Evolutionary conservation across 2,888 invertebrate species (phyloP), one percentile per base, ranked within the genome.

Genomic region (Tholera decimalis): DNA sequence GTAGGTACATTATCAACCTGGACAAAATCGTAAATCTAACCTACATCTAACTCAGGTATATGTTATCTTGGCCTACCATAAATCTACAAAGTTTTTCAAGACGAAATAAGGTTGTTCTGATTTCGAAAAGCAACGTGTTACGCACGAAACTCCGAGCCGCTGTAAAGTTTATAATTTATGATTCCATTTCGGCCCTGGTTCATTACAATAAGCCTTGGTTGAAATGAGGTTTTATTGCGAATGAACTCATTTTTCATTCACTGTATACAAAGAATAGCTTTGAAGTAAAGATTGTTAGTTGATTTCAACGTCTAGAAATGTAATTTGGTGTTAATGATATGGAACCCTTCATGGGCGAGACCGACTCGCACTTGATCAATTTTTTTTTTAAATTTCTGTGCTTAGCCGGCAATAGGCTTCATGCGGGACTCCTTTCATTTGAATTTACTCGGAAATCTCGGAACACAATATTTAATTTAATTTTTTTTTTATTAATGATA

Each of bases 141-240:
- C 44, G 11, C 26, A 26, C 18, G 30, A 59, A 56, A 43, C 22
- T 8, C 24, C 3, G 3, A 18, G 28, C 22, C 13, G 30, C 30
- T 58, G 18, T 51, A 33, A 78, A 73, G 26, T 73, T 76, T 47
- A 61, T 54, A 73, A 67, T 78, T 78, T 73, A 78, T 47, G 50
- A 59, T 28, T 2, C 20, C 11, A 41, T 77, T 62, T 44, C 26
- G 47, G 7, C 41, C 30, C 26, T 24, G 33, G 33, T 33, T 26
- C 26, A 4, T 9, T 2, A 50, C 22, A 39, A 35, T 56, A 59
- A 30, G 39, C 24, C 33, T 43, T 22, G 11, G 15, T 20, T 15
- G 3, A 22, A 33, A 20, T 49, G 22, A 55, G 49, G 35, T 18
- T 47, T 53, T 58, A 26, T 55, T 28, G 28, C 15, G 13, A 37